phyloP scores from a whole-genome alignment of 1,140 invertebrate species.

The Drosophila lacteicornis region DNA sequence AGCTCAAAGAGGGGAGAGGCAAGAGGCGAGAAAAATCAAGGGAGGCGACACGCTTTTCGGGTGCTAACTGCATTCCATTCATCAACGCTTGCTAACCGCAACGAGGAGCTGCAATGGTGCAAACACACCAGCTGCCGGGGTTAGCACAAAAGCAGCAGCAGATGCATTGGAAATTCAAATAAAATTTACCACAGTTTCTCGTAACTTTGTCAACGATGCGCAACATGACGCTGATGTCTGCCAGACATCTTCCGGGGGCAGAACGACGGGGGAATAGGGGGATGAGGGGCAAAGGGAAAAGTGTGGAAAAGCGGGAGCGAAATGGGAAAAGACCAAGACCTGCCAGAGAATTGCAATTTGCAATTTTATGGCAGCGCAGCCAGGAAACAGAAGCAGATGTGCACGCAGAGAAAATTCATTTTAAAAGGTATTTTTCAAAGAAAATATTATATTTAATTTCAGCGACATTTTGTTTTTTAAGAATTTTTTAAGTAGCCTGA shows the following conservation, averaged over 20 bases:
- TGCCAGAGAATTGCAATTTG: conserved; percentile 80
- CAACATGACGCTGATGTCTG: conserved; percentile 67
- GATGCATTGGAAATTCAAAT: conserved; percentile 81
- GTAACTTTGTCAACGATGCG: conserved; percentile 83
- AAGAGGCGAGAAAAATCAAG: conserved; percentile 51
- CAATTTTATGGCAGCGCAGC: conserved; percentile 79
- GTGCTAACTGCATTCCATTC: conserved; percentile 83
- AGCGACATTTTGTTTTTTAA: too few relatives aligned
- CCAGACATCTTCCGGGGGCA: conserved; percentile 25
- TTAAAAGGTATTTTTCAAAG: too few relatives aligned
- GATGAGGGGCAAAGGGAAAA: too few relatives aligned
- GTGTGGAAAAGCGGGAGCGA: conserved; percentile 10
- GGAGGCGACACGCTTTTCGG: conserved; percentile 52
- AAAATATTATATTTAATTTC: too few relatives aligned
- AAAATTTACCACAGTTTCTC: conserved; percentile 81
- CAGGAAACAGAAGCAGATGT: conserved; percentile 46
- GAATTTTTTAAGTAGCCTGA: too few relatives aligned
- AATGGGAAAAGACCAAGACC: conserved; percentile 63
- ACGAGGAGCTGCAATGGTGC: conserved; percentile 45
- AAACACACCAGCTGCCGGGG: conserved; percentile 23
- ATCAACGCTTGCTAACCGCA: conserved; percentile 79
- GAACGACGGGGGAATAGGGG: too few relatives aligned
- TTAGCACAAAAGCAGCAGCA: conserved; percentile 29
- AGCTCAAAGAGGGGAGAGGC: too few relatives aligned
- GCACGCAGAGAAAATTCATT: conserved; percentile 13